phyloP scores from a whole-genome alignment of 2,113 vertebrate species.

The human (Homo sapiens) region GRCh38 chr2:221358501-221359000 shows the following conservation, averaged over 20 bases:
- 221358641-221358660: not conserved
- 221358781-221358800: not conserved
- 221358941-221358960: not conserved
- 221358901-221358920: not conserved
- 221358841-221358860: not conserved
- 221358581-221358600: not conserved
- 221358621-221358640: rapidly evolving
- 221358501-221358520: not conserved
- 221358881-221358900: not conserved
- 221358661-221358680: not conserved
- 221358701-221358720: not conserved
- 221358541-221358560: not conserved
- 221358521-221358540: not conserved
- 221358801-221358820: not conserved
- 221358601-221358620: not conserved
- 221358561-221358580: not conserved
- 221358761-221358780: not conserved
- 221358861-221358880: not conserved
- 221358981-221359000: slow-evolving; percentile 53
- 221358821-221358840: not conserved
- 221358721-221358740: not conserved
- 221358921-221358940: not conserved
- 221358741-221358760: not conserved
- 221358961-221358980: not conserved
- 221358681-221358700: not conserved